phyloP scores from a whole-genome alignment of 2,797 vertebrate species.

The Peromyscus aztecus region DNA sequence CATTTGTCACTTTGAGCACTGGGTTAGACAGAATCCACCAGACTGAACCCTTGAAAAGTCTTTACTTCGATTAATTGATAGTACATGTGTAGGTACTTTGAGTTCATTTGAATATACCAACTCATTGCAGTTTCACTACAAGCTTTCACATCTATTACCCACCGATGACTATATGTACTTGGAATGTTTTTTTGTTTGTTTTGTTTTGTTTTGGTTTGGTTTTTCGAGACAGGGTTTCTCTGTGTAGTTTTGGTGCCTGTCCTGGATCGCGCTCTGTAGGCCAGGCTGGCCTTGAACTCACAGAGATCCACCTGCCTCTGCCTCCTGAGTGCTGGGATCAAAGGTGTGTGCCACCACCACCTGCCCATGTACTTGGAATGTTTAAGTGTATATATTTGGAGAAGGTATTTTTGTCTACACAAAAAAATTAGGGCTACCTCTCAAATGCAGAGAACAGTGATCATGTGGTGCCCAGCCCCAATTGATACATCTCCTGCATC shows the following conservation, averaged over 20 bases:
- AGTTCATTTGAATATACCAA: conserved; percentile 7
- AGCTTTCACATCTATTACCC: conserved; percentile 22
- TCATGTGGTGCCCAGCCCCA: not conserved
- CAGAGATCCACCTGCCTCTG: too few relatives aligned
- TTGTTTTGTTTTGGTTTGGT: too few relatives aligned
- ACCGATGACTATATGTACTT: not conserved
- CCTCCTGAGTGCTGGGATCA: too few relatives aligned
- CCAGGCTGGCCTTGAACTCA: too few relatives aligned
- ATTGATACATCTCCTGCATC: not conserved
- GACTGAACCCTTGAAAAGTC: not conserved
- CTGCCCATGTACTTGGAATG: too few relatives aligned
- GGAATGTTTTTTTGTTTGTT: not conserved
- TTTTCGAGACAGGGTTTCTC: too few relatives aligned
- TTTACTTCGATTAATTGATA: not conserved
- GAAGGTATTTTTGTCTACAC: not conserved
- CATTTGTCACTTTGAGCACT: not conserved
- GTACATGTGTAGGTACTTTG: not conserved
- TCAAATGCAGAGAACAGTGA: not conserved
- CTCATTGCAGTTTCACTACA: not conserved
- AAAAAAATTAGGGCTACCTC: not conserved
- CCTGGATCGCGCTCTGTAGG: too few relatives aligned
- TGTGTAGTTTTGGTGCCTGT: too few relatives aligned
- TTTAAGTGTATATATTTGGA: conserved; percentile 37
- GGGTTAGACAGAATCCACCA: not conserved
- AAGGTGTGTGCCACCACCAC: too few relatives aligned